Evolutionary conservation across 1,140 invertebrate genomes (phyloP).

Genomic region (Caenorhabditis latens): DNA sequence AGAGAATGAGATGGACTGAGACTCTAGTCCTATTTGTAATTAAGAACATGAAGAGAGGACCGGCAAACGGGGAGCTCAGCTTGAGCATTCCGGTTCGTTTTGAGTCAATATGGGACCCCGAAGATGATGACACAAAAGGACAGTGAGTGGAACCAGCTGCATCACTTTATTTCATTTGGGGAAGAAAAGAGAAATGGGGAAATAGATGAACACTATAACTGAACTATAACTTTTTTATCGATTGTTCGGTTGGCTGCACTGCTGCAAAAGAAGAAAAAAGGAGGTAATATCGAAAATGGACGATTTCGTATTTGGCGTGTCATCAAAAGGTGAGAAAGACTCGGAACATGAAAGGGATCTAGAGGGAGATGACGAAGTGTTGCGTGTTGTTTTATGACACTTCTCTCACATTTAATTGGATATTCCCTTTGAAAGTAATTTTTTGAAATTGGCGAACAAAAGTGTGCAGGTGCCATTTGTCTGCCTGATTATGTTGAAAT

Average conservation of each 20-base stretch:
- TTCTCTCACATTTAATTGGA: background rate
- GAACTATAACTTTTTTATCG: slow-evolving; percentile 18
- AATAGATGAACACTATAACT: background rate
- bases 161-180: background rate
- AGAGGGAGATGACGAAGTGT: background rate
- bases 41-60: slow-evolving; percentile 35
- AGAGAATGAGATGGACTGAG: background rate
- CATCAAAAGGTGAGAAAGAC: background rate
- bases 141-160: slow-evolving; percentile 6
- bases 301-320: background rate
- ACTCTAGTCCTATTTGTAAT: slow-evolving; percentile 21
- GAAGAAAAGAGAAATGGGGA: background rate
- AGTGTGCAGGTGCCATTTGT: background rate
- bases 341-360: background rate
- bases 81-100: slow-evolving; percentile 7
- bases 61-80: background rate
- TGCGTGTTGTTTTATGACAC: background rate
- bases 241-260: background rate
- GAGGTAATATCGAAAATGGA: slow-evolving; percentile 6
- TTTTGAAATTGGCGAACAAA: background rate
- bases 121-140: background rate
- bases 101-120: slow-evolving; percentile 5
- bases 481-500: too few species aligned
- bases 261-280: background rate
- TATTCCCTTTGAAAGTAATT: background rate